Evolutionary conservation across 2,113 vertebrate genomes (phyloP).

Genomic region (Fukomys damarensis): DNA sequence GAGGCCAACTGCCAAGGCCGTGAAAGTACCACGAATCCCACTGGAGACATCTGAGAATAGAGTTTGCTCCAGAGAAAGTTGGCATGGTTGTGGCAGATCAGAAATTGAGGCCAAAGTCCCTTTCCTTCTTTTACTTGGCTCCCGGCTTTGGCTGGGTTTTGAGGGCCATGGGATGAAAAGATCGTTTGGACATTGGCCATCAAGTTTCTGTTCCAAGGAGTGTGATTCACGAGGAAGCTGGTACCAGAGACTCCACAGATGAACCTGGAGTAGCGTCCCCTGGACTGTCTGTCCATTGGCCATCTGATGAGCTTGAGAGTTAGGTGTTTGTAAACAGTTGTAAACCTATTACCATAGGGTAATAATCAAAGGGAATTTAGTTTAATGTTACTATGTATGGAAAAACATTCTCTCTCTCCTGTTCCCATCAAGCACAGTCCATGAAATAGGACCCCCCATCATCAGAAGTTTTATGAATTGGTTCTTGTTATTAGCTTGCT

Average conservation of each 20-base stretch:
- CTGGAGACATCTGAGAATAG: neutral
- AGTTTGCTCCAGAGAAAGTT: neutral
- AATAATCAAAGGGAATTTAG: neutral
- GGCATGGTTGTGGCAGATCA: neutral
- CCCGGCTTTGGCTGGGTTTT: neutral
- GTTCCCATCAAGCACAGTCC: neutral
- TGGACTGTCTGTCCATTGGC: neutral
- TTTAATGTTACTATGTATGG: neutral
- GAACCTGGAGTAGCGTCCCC: neutral
- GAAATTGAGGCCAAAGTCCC: neutral
- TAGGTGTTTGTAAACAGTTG: slow-evolving; percentile 9
- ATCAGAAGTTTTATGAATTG: neutral
- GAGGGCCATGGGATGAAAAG: slow-evolving; percentile 55
- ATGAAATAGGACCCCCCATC: neutral
- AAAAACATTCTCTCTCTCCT: neutral
- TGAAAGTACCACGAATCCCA: neutral
- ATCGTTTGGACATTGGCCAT: neutral
- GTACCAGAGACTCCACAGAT: neutral
- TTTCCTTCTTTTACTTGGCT: slow-evolving; percentile 32
- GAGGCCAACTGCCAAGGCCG: neutral
- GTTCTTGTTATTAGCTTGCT: neutral
- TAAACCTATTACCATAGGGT: neutral
- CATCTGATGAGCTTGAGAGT: neutral
- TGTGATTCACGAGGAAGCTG: neutral
- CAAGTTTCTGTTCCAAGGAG: neutral